phyloP scores from a whole-genome alignment of 2,888 invertebrate genomes.

The Lochmaea crataegi region DNA sequence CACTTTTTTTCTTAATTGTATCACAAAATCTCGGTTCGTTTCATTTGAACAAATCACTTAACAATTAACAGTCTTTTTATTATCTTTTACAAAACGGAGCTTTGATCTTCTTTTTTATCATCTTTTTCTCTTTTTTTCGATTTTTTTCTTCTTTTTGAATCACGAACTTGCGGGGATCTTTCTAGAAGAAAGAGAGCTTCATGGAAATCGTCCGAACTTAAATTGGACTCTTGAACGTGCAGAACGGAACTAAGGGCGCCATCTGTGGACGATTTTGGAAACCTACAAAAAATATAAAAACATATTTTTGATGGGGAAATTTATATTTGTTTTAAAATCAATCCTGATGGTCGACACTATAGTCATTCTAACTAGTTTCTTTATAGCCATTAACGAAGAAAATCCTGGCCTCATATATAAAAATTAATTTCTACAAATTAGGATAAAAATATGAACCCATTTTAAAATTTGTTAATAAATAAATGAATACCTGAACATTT shows the following conservation, averaged over 20 bases:
- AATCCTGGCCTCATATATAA: too few species aligned
- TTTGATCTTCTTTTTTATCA: slow-evolving; percentile 65
- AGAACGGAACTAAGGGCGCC: slow-evolving; percentile 70
- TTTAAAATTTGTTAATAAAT: neutral
- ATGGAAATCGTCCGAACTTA: slow-evolving; percentile 71
- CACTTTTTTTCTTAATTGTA: slow-evolving; percentile 46
- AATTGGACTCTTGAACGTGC: slow-evolving; percentile 69
- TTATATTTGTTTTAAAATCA: too few species aligned
- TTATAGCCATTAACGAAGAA: too few species aligned
- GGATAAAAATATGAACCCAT: too few species aligned
- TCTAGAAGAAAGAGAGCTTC: slow-evolving; percentile 69
- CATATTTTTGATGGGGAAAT: too few species aligned
- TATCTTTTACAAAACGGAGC: slow-evolving; percentile 64
- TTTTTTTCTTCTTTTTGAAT: slow-evolving; percentile 66
- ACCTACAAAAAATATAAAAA: slow-evolving; percentile 54
- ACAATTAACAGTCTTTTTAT: slow-evolving; percentile 56
- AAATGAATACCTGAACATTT: slow-evolving; percentile 63
- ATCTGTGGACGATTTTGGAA: slow-evolving; percentile 70
- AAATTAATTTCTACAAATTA: too few species aligned
- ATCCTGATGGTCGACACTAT: too few species aligned
- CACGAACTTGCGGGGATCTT: slow-evolving; percentile 67
- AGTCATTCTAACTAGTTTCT: neutral
- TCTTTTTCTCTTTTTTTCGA: slow-evolving; percentile 66
- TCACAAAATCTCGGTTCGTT: slow-evolving; percentile 57
- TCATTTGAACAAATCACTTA: slow-evolving; percentile 53